Base-by-base conservation (phyloP, 2,797 vertebrate genomes). In the Tinamus major region DNA sequence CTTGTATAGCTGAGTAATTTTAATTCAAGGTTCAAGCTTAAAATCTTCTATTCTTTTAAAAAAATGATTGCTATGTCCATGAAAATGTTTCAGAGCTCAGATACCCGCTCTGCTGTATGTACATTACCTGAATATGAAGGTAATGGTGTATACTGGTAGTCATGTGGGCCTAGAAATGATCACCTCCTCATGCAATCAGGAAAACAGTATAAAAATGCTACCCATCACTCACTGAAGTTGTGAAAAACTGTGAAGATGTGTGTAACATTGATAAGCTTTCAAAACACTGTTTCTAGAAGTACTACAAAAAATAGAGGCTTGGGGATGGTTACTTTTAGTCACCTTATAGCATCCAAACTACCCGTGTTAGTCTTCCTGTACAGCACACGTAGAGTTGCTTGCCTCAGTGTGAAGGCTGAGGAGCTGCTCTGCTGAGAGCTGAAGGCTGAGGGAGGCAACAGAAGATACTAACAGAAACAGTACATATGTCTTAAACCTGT, bases 1-100 rank as follows among this genome's bases (percentile, higher is more conserved):
- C 77, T 88, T 82, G 76, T 89, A 44, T 39, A 79, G 68, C 3
- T 10, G 44, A 90, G 46, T 82, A 77, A 82, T 90, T 96, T 75
- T 90, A 68, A 51, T 71, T 86, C 37, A 3, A 84, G 33, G 70
- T 90, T 85, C 79, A 74, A 75, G 39, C 70, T 76, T 61, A 93
- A 93, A 89, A 10, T 18, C 17, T 8, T 62, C 58, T 74, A 3
- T 58, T 91, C 48, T 84, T 94, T 87, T 41, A 41, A 44, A 51
- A 90, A 90, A 90, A 61, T 74, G 6, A 74, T 44, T 91, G 8
- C 37, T 68, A 17, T 75, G 64, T 78, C 56, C 26, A 31, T 70
- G 44, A 31, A 64, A 77, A 71, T 67, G 56, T 92, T 83, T n/a
- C 82, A 75, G 62, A 56, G 51, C 76, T 83, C 62, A 69, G 69